These are phyloP conservation scores for Cistogaster globosa DNA, from an alignment of 2,888 invertebrate species.

Conservation along the genomic window DNA sequence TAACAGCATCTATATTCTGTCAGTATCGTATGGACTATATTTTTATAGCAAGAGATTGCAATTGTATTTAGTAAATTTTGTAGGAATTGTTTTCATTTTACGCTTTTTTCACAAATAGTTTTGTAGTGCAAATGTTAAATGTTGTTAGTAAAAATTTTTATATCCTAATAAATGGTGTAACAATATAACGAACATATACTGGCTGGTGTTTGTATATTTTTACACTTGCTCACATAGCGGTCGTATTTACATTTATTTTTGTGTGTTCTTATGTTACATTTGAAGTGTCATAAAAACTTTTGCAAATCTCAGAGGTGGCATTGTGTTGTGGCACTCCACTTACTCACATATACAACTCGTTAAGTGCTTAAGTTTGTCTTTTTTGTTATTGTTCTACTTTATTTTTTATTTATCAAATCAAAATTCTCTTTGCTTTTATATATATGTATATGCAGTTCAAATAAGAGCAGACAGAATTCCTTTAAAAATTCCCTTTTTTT, in stretches of 20 bases:
- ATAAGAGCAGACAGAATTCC: conserved; percentile 56
- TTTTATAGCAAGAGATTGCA: conserved; percentile 7
- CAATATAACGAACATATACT: conserved; percentile 18
- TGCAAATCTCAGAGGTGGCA: conserved; percentile 71
- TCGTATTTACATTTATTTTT: conserved; percentile 36
- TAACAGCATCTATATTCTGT: conserved; percentile 13
- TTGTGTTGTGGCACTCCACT: conserved; percentile 70
- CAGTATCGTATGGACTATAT: conserved; percentile 23
- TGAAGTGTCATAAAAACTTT: conserved; percentile 72
- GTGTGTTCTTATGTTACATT: conserved; percentile 63
- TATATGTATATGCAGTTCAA: conserved; percentile 50
- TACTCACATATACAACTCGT: conserved; percentile 71
- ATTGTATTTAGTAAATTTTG: conserved; percentile 26
- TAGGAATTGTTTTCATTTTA: conserved; percentile 15
- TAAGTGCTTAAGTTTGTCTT: conserved; percentile 69
- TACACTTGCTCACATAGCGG: conserved; percentile 7
- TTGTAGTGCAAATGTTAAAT: conserved; percentile 47
- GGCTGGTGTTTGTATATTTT: not conserved
- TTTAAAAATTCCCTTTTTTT: conserved; percentile 44
- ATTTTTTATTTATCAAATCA: conserved; percentile 38
- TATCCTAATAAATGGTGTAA: conserved; percentile 20
- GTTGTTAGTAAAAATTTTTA: conserved; percentile 13
- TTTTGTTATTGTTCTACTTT: conserved; percentile 29
- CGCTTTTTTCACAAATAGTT: conserved; percentile 21
- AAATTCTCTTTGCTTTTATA: conserved; percentile 61